phyloP scores from a whole-genome alignment of 2,113 vertebrate genomes.

The Cyanoramphus novaezelandiae region DNA sequence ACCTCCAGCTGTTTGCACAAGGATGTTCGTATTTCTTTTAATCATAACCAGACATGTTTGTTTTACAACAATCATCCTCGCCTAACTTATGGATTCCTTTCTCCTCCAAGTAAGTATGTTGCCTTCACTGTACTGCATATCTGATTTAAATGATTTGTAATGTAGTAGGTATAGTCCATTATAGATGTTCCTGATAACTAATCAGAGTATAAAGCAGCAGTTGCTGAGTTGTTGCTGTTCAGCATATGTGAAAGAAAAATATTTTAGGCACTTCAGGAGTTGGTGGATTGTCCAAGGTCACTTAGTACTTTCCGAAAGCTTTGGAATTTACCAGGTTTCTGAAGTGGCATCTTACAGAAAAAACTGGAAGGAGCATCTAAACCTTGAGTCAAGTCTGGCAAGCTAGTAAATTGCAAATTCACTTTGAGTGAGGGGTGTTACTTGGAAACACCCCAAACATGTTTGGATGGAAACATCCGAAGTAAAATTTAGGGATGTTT shows the following conservation, averaged over 20 bases:
- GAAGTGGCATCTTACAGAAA: background rate
- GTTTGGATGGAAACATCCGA: background rate
- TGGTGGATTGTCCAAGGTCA: background rate
- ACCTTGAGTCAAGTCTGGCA: background rate
- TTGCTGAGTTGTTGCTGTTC: background rate
- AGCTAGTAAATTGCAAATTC: background rate
- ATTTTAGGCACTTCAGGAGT: background rate
- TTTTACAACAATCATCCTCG: slow-evolving; percentile 70
- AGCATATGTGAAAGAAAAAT: background rate
- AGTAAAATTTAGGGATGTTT: background rate
- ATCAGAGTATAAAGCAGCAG: background rate
- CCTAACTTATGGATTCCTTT: slow-evolving; percentile 74
- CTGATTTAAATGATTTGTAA: background rate
- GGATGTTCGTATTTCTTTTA: slow-evolving; percentile 70
- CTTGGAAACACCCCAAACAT: background rate
- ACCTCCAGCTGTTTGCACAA: slow-evolving; percentile 69
- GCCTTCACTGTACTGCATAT: background rate
- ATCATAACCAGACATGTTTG: slow-evolving; percentile 70
- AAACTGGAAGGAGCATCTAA: background rate
- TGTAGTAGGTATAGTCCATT: background rate
- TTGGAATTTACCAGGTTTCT: background rate
- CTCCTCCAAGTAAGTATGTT: slow-evolving; percentile 67
- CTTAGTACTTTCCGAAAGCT: background rate
- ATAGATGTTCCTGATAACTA: background rate
- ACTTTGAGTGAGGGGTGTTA: background rate